phyloP scores from a whole-genome alignment of 1,140 invertebrate species.

The Aphaenogaster ashmeadi region DNA sequence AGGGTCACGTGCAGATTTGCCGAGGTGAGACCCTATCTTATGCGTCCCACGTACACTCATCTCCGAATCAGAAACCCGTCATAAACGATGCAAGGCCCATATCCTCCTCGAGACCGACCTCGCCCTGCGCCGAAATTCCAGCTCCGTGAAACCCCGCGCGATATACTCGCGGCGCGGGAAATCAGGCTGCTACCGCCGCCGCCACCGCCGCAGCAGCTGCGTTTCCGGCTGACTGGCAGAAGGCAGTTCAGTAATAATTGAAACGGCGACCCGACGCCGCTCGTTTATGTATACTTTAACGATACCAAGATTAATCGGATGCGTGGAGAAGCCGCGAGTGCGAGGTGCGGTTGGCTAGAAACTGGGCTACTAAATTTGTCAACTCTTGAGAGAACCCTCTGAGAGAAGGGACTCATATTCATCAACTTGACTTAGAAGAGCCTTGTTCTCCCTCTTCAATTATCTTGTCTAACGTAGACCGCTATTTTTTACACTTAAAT shows the following conservation, averaged over 20 bases:
- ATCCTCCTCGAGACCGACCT: slow-evolving; percentile 62
- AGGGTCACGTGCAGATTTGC: slow-evolving; percentile 85
- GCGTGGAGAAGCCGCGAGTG: slow-evolving; percentile 7
- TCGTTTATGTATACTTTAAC: slow-evolving; percentile 65
- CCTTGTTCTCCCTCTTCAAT: not conserved
- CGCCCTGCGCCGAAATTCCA: slow-evolving; percentile 57
- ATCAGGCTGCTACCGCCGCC: slow-evolving; percentile 27
- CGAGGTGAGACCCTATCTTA: slow-evolving; percentile 80
- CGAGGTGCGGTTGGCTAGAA: slow-evolving; percentile 2
- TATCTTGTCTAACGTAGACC: not conserved
- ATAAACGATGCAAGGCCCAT: slow-evolving; percentile 83
- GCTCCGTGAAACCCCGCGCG: slow-evolving; percentile 41
- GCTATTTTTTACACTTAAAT: not conserved
- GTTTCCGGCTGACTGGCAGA: slow-evolving; percentile 60
- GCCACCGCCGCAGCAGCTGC: not conserved
- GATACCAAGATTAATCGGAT: slow-evolving; percentile 61
- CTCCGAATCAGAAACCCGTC: slow-evolving; percentile 84
- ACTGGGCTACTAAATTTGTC: slow-evolving; percentile 42
- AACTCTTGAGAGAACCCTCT: not conserved
- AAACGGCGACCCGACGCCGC: slow-evolving; percentile 44
- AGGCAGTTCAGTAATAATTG: slow-evolving; percentile 57
- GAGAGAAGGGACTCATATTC: not conserved
- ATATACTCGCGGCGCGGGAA: slow-evolving; percentile 40
- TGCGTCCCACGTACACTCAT: slow-evolving; percentile 84
- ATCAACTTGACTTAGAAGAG: slow-evolving; percentile 6